Conservation (phyloP, 2,888 invertebrate species). For the Pardosa pseudoannulata region DNA sequence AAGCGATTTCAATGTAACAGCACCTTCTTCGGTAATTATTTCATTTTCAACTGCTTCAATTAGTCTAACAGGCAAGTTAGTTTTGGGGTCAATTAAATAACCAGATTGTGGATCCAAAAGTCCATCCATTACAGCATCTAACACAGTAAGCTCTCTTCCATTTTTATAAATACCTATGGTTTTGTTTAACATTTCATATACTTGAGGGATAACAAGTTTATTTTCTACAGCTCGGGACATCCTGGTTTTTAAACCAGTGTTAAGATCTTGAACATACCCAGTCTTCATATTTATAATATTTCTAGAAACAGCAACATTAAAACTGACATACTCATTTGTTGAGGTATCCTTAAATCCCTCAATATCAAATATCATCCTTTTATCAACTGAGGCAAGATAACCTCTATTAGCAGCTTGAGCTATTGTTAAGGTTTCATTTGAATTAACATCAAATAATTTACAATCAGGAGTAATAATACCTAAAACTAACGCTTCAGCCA, state of each 20-base stretch:
- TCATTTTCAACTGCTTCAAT: conserved; percentile 73
- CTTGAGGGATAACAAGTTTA: conserved; percentile 77
- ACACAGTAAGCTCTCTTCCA: conserved; percentile 87
- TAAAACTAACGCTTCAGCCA: conserved; percentile 89
- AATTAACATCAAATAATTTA: conserved; percentile 86
- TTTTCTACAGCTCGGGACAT: conserved; percentile 82
- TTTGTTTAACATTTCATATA: conserved; percentile 86
- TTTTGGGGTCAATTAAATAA: conserved; percentile 74
- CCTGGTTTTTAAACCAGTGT: conserved; percentile 83
- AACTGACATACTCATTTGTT: conserved; percentile 87
- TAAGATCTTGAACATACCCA: conserved; percentile 81
- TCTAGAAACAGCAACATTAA: conserved; percentile 86
- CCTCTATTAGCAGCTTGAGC: conserved; percentile 93
- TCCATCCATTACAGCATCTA: conserved; percentile 83
- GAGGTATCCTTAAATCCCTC: conserved; percentile 88
- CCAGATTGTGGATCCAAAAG: conserved; percentile 76
- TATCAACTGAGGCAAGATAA: conserved; percentile 84
- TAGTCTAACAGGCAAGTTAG: conserved; percentile 73
- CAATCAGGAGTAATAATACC: conserved; percentile 87
- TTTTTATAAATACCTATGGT: conserved; percentile 85
- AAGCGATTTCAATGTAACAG: conserved; percentile 87
- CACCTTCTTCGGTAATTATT: conserved; percentile 77
- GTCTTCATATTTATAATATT: conserved; percentile 78
- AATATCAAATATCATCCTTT: conserved; percentile 93
- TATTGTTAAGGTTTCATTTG: conserved; percentile 85